Evolutionary conservation across 1,140 invertebrate species (phyloP).

Genomic region (Drosophila pruinosa): DNA sequence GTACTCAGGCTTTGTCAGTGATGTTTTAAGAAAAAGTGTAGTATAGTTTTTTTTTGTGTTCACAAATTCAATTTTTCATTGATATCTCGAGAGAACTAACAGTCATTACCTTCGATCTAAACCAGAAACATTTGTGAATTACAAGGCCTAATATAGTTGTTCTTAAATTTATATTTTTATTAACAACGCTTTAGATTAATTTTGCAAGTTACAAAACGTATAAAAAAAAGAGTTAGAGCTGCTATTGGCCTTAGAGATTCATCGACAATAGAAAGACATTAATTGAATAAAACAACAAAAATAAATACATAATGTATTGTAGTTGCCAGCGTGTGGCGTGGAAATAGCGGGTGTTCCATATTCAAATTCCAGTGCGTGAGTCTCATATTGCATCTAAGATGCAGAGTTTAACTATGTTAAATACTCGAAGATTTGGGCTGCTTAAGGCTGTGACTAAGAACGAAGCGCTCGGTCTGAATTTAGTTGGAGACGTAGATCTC

Average conservation of each 20-base stretch:
- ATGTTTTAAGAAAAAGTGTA: background rate
- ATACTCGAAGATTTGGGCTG: slow-evolving; percentile 15
- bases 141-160: background rate
- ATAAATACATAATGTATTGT: slow-evolving; percentile 8
- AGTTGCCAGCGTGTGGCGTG: background rate
- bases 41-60: background rate
- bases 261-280: slow-evolving; percentile 13
- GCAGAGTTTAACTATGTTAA: slow-evolving; percentile 27
- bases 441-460: background rate
- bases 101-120: no score
- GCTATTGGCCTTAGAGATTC: slow-evolving; percentile 19
- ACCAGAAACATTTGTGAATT: no score
- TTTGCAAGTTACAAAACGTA: slow-evolving; percentile 21
- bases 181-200: slow-evolving; percentile 15
- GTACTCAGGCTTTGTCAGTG: no score
- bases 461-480: background rate
- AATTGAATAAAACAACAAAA: slow-evolving; percentile 20
- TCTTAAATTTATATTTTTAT: slow-evolving; percentile 29
- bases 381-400: slow-evolving; percentile 29
- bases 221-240: background rate
- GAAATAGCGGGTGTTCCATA: slow-evolving; percentile 7
- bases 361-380: slow-evolving; percentile 21
- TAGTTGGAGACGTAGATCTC: slow-evolving; percentile 87
- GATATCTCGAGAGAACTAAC: no score
- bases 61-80: no score